Conservation (phyloP, 2,888 invertebrate genomes). For the Drosophila sordidula region DNA sequence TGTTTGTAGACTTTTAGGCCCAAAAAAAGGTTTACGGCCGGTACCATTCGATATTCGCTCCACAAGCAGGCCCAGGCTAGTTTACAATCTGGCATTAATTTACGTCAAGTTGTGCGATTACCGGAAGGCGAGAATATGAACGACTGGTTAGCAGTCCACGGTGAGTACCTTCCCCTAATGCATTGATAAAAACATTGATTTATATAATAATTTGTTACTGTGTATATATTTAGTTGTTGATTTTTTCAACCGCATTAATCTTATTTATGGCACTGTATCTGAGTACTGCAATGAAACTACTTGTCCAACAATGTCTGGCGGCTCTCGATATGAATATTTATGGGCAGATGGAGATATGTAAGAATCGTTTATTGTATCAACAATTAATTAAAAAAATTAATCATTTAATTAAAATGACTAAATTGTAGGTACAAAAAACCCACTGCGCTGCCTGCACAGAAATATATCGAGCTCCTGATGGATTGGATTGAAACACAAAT, state of each 20-base stretch:
- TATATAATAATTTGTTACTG: neutral
- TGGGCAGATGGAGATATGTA: constrained; percentile 94
- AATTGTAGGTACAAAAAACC: constrained; percentile 89
- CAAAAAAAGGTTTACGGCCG: constrained; percentile 94
- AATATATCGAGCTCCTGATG: constrained; percentile 93
- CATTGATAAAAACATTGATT: neutral
- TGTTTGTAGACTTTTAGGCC: constrained; percentile 92
- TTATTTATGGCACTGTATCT: constrained; percentile 95
- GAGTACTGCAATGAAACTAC: constrained; percentile 93
- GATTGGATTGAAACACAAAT: constrained; percentile 97
- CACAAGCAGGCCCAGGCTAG: constrained; percentile 97
- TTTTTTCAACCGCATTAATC: constrained; percentile 96
- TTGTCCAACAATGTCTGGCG: constrained; percentile 96
- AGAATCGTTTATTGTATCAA: constrained; percentile 15
- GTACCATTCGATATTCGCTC: constrained; percentile 92
- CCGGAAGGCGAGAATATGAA: constrained; percentile 93
- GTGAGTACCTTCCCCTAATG: constrained; percentile 77
- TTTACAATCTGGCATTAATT: constrained; percentile 94
- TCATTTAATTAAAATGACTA: neutral
- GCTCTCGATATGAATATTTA: constrained; percentile 94
- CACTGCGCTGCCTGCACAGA: constrained; percentile 92
- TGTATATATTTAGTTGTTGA: constrained; percentile 90
- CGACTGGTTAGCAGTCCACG: constrained; percentile 97
- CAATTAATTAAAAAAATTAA: no score
- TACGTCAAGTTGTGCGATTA: constrained; percentile 91